Evolutionary conservation across 2,113 vertebrate species (phyloP).

Genomic region (Pluvianellus socialis): DNA sequence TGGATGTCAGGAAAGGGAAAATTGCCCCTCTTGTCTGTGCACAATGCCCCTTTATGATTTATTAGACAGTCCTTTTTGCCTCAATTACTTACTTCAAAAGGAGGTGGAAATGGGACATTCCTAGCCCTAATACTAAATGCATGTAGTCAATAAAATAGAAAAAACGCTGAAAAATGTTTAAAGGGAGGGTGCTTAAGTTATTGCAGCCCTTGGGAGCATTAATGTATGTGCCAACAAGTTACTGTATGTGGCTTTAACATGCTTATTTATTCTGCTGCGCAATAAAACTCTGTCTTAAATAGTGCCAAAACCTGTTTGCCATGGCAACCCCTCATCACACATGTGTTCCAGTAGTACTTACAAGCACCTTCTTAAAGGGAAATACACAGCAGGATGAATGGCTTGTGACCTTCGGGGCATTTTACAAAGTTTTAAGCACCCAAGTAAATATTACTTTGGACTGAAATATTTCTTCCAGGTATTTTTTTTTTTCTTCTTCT

Average conservation of each 20-base stretch:
- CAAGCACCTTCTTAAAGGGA: conserved; percentile 54
- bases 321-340: conserved; percentile 57
- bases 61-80: conserved; percentile 35
- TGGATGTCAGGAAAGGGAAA: not conserved
- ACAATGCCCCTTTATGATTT: conserved; percentile 56
- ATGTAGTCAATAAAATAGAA: conserved; percentile 67
- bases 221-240: conserved; percentile 72
- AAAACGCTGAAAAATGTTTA: conserved; percentile 58
- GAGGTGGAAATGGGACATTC: conserved; percentile 62
- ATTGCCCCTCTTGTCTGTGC: not conserved
- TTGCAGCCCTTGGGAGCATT: conserved; percentile 66
- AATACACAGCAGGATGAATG: conserved; percentile 34
- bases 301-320: conserved; percentile 62
- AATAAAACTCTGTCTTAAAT: conserved; percentile 68
- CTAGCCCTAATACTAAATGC: conserved; percentile 64
- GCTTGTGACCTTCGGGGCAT: conserved; percentile 38
- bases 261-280: conserved; percentile 65
- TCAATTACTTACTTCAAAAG: conserved; percentile 62
- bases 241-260: conserved; percentile 67
- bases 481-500: not conserved
- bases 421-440: conserved; percentile 43
- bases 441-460: conserved; percentile 40
- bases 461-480: conserved; percentile 12
- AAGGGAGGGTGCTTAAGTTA: conserved; percentile 66
- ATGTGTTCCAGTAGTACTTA: conserved; percentile 36